Conservation (phyloP, 2,797 vertebrate genomes). For the Melanotaenia nigrans region DNA sequence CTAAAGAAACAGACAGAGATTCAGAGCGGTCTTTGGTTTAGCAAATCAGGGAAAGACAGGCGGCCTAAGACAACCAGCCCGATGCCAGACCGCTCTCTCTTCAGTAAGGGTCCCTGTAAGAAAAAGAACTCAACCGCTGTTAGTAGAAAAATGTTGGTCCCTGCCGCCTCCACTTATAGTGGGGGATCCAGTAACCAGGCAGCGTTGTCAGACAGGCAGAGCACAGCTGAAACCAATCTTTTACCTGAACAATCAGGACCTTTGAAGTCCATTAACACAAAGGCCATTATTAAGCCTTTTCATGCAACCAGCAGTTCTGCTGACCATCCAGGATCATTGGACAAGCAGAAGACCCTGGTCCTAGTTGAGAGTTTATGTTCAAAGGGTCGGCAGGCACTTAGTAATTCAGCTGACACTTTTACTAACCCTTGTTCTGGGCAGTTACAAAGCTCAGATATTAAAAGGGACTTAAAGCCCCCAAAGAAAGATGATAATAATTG, state of each 20-base stretch:
- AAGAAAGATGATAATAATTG: slow-evolving; percentile 15
- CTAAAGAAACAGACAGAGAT: slow-evolving; percentile 76
- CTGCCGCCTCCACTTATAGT: slow-evolving; percentile 17
- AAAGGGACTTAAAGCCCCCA: slow-evolving; percentile 30
- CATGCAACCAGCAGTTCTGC: slow-evolving; percentile 5
- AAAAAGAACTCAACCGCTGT: slow-evolving; percentile 71
- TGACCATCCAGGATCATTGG: slow-evolving; percentile 20
- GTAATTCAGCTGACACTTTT: slow-evolving; percentile 12
- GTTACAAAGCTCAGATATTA: slow-evolving; percentile 20
- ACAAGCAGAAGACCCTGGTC: slow-evolving; percentile 15
- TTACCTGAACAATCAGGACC: slow-evolving; percentile 41
- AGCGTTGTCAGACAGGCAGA: slow-evolving; percentile 46
- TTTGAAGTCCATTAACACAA: slow-evolving; percentile 52
- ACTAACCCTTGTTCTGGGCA: slow-evolving; percentile 10
- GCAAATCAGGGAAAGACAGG: slow-evolving; percentile 82
- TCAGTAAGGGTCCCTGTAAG: slow-evolving; percentile 75
- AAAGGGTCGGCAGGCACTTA: slow-evolving; percentile 29
- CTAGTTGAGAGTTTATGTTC: slow-evolving; percentile 33
- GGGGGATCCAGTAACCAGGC: slow-evolving; percentile 31
- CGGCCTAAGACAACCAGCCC: slow-evolving; percentile 77
- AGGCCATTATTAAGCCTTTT: slow-evolving; percentile 15
- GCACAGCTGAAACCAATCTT: slow-evolving; percentile 36
- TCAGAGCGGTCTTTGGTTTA: slow-evolving; percentile 84
- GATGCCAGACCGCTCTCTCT: slow-evolving; percentile 78
- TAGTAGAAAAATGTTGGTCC: slow-evolving; percentile 58